A percentile compares a stretch with the other conserved stretches of the same genome.
Conservation (phyloP, 2,888 invertebrate species). For the Dicyrtomina minuta region DNA sequence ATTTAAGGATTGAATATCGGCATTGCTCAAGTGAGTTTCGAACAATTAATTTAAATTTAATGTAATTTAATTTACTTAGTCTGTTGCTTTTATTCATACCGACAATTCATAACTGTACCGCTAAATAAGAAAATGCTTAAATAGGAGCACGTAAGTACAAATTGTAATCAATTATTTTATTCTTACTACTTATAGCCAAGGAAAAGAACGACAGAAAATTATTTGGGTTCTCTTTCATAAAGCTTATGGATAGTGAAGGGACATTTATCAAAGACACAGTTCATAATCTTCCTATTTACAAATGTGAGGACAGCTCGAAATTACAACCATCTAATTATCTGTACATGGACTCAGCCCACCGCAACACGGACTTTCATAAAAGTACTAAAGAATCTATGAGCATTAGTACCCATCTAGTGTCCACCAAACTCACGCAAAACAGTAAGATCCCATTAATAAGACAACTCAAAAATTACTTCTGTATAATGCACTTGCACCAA, state of each 20-base stretch:
- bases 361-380: constrained; percentile 65
- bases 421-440: constrained; percentile 95
- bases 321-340: constrained; percentile 62
- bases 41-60: too few relatives aligned
- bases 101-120: too few relatives aligned
- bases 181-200: constrained; percentile 65
- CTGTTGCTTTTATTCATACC: background rate
- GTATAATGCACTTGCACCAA: too few relatives aligned
- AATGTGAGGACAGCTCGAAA: constrained; percentile 80
- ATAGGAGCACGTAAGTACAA: background rate
- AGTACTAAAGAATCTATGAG: constrained; percentile 82
- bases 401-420: constrained; percentile 81
- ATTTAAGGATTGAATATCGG: constrained; percentile 84
- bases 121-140: background rate
- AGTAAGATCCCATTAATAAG: too few relatives aligned
- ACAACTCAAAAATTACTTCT: too few relatives aligned
- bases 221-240: constrained; percentile 86
- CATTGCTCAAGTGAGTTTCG: constrained; percentile 94
- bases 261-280: constrained; percentile 83
- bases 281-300: constrained; percentile 89
- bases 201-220: constrained; percentile 88
- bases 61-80: too few relatives aligned
- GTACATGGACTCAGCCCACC: too few relatives aligned
- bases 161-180: background rate
- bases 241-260: constrained; percentile 86